Percentiles rank a stretch among this genome's conserved stretches.
These are phyloP conservation scores for Dryobates pubescens DNA, from an alignment of 2,797 vertebrate species.

Conservation along the genomic window DNA sequence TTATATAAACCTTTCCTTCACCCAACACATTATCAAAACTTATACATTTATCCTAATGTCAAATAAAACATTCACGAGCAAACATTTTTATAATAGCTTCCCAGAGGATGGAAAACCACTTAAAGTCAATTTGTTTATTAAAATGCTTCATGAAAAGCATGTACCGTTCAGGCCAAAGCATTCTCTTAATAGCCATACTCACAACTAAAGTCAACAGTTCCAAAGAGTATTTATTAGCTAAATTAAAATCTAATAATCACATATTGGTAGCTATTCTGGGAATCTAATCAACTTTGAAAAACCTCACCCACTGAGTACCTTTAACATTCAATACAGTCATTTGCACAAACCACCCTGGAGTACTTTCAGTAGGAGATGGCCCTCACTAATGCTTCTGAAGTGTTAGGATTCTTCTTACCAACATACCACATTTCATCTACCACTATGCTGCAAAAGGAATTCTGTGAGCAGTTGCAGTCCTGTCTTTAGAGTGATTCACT, in stretches of 20 bases:
- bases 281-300: slow-evolving; percentile 8
- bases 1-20: not conserved
- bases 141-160: not conserved
- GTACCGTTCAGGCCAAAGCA: not conserved
- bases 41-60: slow-evolving; percentile 1
- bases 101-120: slow-evolving; percentile 20
- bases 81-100: slow-evolving; percentile 11
- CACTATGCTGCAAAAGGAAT: not conserved
- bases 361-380: not conserved
- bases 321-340: not conserved
- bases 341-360: not conserved
- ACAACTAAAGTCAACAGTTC: not conserved
- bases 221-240: slow-evolving; percentile 19
- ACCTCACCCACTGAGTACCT: not conserved
- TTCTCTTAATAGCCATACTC: slow-evolving; percentile 11
- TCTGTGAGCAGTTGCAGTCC: not conserved
- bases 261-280: slow-evolving; percentile 23
- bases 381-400: slow-evolving; percentile 1
- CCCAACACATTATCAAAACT: slow-evolving; percentile 30
- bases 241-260: slow-evolving; percentile 33
- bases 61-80: slow-evolving; percentile 27
- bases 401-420: not conserved
- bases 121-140: slow-evolving; percentile 7
- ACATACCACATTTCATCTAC: slow-evolving; percentile 6
- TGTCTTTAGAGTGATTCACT: slow-evolving; percentile 23